Evolutionary conservation across 1,140 invertebrate genomes (phyloP).

Genomic region (Habropoda laboriosa): DNA sequence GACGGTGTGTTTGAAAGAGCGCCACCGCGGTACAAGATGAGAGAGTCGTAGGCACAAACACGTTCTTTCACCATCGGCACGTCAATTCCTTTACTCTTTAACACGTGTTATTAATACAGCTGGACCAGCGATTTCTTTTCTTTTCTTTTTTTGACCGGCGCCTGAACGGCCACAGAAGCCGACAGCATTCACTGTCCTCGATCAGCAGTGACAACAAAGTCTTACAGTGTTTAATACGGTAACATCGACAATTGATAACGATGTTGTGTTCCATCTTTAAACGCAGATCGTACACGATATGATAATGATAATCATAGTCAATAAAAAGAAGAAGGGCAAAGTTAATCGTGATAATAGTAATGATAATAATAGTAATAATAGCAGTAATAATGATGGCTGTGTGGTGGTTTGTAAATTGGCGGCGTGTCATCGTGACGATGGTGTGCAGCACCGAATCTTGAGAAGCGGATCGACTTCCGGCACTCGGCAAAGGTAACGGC

Average conservation of each 20-base stretch:
- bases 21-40: conserved; percentile 48
- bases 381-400: conserved; percentile 55
- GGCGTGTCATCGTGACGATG: conserved; percentile 77
- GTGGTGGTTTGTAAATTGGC: conserved; percentile 70
- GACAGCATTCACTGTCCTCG: conserved; percentile 26
- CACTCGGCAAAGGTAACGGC: conserved; percentile 85
- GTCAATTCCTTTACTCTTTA: conserved; percentile 63
- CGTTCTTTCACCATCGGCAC: conserved; percentile 65
- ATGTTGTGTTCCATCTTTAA: conserved; percentile 36
- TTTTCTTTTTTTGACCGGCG: no score
- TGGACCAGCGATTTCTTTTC: conserved; percentile 25
- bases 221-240: conserved; percentile 46
- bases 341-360: conserved; percentile 65
- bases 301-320: conserved; percentile 47
- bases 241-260: conserved; percentile 51
- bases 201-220: conserved; percentile 53
- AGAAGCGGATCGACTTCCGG: conserved; percentile 86
- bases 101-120: conserved; percentile 1
- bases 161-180: conserved; percentile 29
- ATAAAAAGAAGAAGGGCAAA: conserved; percentile 58
- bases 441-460: conserved; percentile 85
- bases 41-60: conserved; percentile 67
- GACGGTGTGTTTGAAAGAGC: conserved; percentile 35
- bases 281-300: conserved; percentile 31
- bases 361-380: conserved; percentile 60